Conservation (phyloP, 2,113 vertebrate species). For the Haplochromis burtoni region DNA sequence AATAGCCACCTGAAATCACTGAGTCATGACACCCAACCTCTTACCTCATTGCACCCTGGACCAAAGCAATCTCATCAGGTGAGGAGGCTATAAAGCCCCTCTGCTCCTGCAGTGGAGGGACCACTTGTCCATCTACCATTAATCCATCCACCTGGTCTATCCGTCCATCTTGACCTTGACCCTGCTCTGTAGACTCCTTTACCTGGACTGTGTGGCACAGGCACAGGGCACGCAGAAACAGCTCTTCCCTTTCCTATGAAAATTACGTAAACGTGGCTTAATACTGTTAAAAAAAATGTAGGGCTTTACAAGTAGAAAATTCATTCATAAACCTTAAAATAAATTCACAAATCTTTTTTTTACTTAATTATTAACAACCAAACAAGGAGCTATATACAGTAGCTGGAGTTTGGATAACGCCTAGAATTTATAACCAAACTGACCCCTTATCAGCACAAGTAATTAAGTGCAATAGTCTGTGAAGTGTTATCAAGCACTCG, state of each 20-base stretch:
- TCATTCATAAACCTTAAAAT: not conserved
- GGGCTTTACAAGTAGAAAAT: not conserved
- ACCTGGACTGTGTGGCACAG: slow-evolving; percentile 95
- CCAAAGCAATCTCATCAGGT: slow-evolving; percentile 91
- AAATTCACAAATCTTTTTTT: fast-evolving
- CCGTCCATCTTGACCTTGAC: slow-evolving; percentile 13
- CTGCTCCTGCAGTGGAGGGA: not conserved
- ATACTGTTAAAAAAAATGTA: not conserved
- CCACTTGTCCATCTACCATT: not conserved
- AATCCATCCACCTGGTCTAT: slow-evolving; percentile 40
- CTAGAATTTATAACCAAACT: not conserved
- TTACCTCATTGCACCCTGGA: slow-evolving; percentile 93
- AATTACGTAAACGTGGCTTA: not conserved
- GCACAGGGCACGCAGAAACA: slow-evolving; percentile 91
- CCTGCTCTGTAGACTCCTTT: slow-evolving; percentile 70
- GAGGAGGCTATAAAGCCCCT: slow-evolving; percentile 86
- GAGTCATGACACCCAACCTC: not conserved
- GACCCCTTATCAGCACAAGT: not conserved
- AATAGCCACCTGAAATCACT: not conserved
- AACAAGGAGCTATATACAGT: not conserved
- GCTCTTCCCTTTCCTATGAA: slow-evolving; percentile 83
- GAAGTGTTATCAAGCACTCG: slow-evolving; percentile 20
- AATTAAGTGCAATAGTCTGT: not conserved
- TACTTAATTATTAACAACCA: not conserved
- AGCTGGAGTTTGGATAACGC: slow-evolving; percentile 8